Evolutionary conservation across 2,888 invertebrate species (phyloP), one percentile per base, ranked within the genome.

Genomic region (Minunthozetes semirufus): DNA sequence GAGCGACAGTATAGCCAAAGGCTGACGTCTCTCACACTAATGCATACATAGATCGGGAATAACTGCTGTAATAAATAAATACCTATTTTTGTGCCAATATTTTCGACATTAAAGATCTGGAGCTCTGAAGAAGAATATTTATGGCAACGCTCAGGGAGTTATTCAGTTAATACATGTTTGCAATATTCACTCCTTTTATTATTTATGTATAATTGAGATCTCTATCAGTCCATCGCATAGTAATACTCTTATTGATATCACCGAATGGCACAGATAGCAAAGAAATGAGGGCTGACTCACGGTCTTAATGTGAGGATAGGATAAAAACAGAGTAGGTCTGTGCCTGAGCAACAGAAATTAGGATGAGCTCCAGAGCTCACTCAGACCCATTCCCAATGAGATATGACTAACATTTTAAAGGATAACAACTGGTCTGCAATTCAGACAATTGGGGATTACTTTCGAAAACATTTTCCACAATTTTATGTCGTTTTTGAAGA

Each of bases 171-270:
- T 56, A 25, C 25, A 11, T 56, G 19, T 19, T 50, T 56, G 25
- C 22, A 56, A 25, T 56, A 56, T 11, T 56, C 50, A 56, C 56
- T 56, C 56, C 56, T 56, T 56, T 56, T 19, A 56, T 19, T 56
- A 22, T 13, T 56, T 56, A 56, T 56, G 19, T 42, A 56, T 22
- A 56, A 56, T 56, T 56, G 56, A 22, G 56, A 56, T 56, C 22
- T 56, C 13, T 42, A 42, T 42, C 42, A 42, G 42, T 13, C 9
- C 4, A 33, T 53, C 15, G 15, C 53, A 8, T 19, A n/a, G 53
- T 9, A 53, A 19, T 53, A n/a, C 8, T 53, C 33, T 33, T 33
- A 6, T 9, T 9, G 33, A 33, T 33, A 33, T 6, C 33, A 33
- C 9, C 9, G 42, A 9, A 42, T 42, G 1, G 42, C 8, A 42